Base-by-base conservation (phyloP, 30 jellyfish, hydroid and myxozoan genomes). In the Chrysaora quinquecirrha region DNA sequence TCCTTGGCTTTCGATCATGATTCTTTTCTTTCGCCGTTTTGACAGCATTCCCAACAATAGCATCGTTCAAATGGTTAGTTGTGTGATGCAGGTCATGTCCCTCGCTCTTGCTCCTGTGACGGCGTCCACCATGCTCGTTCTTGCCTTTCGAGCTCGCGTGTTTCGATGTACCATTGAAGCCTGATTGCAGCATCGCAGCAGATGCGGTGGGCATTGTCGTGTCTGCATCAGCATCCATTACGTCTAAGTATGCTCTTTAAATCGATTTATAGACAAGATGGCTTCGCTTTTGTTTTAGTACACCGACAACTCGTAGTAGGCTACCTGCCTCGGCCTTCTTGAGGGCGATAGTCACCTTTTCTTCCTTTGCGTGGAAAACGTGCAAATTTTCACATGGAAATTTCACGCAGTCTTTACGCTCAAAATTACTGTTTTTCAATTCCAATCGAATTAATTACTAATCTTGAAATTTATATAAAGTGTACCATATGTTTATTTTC, bases 31-130 rank as follows among this genome's bases (percentile, higher is more conserved):
- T 95, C 29, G 84, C 86, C 23, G 97, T 25, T 85, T 89, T 95
- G 34, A 78, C 64, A 22, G 86, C 90, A 24, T 58, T 86, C 14
- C 88, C 97, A 60, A 24, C 77, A 18, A 76, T 73, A 7, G 29
- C 86, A 14, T 69, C 85, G 68, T 33, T 82, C 75, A 30, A 28
- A 20, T 72, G 72, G 70, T 65, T 50, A 64, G 70, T n/a, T 11
- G 86, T 78, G 27, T 83, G 94, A 71, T 71, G 88, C 75, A 75
- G 72, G 64, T 87, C 96, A 48, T 80, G 89, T 22, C 99, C 90
- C 76, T 95, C 99, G 60, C 99, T 95, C 72, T 95, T 95, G 90
- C 99, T 95, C 48, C 99, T 75, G 82, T 67, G 89, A 70, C 99
- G 89, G 70, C 89, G 89, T 38, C 88, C 83, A n/a, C 89, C 85